Evolutionary conservation across 1,140 invertebrate species (phyloP).

Genomic region (Harpegnathos saltator): DNA sequence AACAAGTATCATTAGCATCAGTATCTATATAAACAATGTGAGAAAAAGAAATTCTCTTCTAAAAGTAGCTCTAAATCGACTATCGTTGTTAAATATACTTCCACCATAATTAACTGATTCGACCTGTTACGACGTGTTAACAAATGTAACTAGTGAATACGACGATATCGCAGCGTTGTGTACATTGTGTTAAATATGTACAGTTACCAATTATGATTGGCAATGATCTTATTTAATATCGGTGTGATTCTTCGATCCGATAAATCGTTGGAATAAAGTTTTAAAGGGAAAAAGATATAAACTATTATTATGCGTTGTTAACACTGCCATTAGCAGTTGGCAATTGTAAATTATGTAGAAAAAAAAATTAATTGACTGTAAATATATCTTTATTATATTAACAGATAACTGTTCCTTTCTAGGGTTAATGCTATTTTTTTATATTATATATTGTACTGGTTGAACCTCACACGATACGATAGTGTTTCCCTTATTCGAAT

Average conservation of each 20-base stretch:
- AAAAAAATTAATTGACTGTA: slow-evolving; percentile 82
- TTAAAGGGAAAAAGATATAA: slow-evolving; percentile 43
- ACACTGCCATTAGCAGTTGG: slow-evolving; percentile 83
- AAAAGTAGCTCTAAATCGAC: slow-evolving; percentile 72
- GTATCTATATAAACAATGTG: slow-evolving; percentile 53
- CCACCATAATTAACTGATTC: slow-evolving; percentile 67
- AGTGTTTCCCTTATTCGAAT: slow-evolving; percentile 63
- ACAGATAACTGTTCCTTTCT: slow-evolving; percentile 80
- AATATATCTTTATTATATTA: slow-evolving; percentile 86
- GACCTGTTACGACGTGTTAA: slow-evolving; percentile 82
- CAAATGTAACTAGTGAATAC: slow-evolving; percentile 83
- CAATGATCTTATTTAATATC: slow-evolving; percentile 80
- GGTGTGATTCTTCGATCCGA: slow-evolving; percentile 74
- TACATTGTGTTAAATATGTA: slow-evolving; percentile 85
- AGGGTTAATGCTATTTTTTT: slow-evolving; percentile 72
- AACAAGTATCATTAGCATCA: slow-evolving; percentile 74
- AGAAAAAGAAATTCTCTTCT: slow-evolving; percentile 60
- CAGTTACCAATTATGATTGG: slow-evolving; percentile 85
- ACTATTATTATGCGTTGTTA: slow-evolving; percentile 80
- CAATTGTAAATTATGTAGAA: slow-evolving; percentile 85
- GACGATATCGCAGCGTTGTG: slow-evolving; percentile 82
- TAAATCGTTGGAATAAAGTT: slow-evolving; percentile 73
- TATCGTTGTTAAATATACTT: slow-evolving; percentile 82
- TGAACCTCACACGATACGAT: slow-evolving; percentile 60
- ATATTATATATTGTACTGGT: slow-evolving; percentile 71